Conservation (phyloP, 2,797 vertebrate genomes). For the Sparidentex hasta region DNA sequence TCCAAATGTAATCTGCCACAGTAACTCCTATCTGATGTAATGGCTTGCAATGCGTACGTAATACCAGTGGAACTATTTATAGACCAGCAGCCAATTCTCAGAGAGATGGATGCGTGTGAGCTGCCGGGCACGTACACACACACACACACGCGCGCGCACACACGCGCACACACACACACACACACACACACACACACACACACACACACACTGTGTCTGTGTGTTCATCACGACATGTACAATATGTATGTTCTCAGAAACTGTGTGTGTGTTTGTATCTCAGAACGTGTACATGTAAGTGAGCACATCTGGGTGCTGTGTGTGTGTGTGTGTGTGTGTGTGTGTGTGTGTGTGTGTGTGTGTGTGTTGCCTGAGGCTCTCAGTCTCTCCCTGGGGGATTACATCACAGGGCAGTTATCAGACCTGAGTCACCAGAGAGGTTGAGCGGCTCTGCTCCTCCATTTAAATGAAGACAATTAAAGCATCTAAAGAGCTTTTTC, state of each 20-base stretch:
- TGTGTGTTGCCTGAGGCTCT: slow-evolving; percentile 59
- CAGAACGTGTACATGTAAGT: slow-evolving; percentile 18
- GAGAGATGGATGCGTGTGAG: slow-evolving; percentile 53
- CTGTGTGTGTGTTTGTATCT: not conserved
- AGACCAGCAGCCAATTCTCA: slow-evolving; percentile 56
- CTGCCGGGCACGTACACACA: slow-evolving; percentile 59
- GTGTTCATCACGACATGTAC: slow-evolving; percentile 18
- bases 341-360: slow-evolving; percentile 31
- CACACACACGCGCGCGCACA: slow-evolving; percentile 16
- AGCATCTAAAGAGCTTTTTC: slow-evolving; percentile 17
- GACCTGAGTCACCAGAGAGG: slow-evolving; percentile 78
- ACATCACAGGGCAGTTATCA: slow-evolving; percentile 76
- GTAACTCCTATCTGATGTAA: slow-evolving; percentile 81
- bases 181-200: slow-evolving; percentile 4
- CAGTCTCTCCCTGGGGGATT: slow-evolving; percentile 67
- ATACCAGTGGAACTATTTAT: slow-evolving; percentile 74
- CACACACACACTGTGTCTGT: not conserved
- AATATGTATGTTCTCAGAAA: slow-evolving; percentile 15
- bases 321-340: slow-evolving; percentile 36
- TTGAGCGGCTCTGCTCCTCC: slow-evolving; percentile 61
- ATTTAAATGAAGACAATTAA: slow-evolving; percentile 52
- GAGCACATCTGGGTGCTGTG: slow-evolving; percentile 53
- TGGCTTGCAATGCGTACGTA: slow-evolving; percentile 71
- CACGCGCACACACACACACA: too few relatives aligned
- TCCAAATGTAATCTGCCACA: slow-evolving; percentile 51